A percentile compares a stretch with the other conserved stretches of the same genome.
Evolutionary conservation across 1,140 invertebrate genomes (phyloP).

Genomic region (Hyposmocoma kahamanoa): DNA sequence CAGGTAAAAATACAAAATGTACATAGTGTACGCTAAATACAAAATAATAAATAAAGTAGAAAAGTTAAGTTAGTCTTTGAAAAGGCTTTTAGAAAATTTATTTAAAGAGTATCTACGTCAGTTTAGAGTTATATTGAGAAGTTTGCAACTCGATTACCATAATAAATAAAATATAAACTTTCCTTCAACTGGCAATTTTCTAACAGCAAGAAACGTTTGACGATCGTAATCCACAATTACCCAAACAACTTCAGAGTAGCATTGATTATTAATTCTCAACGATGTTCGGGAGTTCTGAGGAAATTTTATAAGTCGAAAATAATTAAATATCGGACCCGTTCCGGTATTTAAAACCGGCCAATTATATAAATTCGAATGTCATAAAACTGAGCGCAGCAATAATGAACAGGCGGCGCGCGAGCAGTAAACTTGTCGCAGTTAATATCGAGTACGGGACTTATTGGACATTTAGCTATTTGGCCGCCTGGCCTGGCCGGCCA

Average conservation of each 20-base stretch:
- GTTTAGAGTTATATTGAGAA: not conserved
- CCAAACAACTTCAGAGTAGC: not conserved
- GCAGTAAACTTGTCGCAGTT: conserved; percentile 54
- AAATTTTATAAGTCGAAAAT: conserved; percentile 12
- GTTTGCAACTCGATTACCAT: too few relatives aligned
- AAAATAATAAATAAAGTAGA: not conserved
- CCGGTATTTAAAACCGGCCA: conserved; percentile 45
- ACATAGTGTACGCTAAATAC: not conserved
- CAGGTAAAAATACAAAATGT: not conserved
- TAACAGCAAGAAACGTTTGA: too few relatives aligned
- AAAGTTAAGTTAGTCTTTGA: not conserved
- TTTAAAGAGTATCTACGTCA: not conserved
- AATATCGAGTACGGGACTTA: conserved; percentile 50
- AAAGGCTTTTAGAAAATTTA: not conserved
- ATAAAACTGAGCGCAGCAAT: conserved; percentile 56
- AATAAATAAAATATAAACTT: too few relatives aligned
- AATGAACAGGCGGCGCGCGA: conserved; percentile 55
- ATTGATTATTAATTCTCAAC: not conserved
- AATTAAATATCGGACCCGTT: conserved; percentile 37
- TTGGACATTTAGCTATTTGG: conserved; percentile 46
- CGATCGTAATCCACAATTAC: not conserved
- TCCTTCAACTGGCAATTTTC: too few relatives aligned
- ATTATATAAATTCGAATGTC: conserved; percentile 56
- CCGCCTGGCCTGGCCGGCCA: conserved; percentile 12
- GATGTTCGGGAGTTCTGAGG: not conserved